These are phyloP conservation scores for Mantis religiosa DNA, from an alignment of 2,888 invertebrate genomes.

Conservation along the genomic window DNA sequence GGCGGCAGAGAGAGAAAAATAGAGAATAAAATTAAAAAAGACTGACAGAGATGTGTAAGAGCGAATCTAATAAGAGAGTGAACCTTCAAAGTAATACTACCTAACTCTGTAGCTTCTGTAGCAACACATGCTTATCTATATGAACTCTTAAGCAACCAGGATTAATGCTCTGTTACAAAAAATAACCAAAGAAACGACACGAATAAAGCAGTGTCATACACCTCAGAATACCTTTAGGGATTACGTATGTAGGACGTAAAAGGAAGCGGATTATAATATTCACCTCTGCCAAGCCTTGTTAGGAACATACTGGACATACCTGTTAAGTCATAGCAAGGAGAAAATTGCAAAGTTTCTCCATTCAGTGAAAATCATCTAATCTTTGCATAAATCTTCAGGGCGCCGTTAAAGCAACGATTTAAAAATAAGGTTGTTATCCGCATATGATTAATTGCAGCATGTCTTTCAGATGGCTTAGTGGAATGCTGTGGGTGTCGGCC, in stretches of 20 bases:
- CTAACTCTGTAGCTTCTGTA: too few species aligned
- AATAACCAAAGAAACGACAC: too few species aligned
- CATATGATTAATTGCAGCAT: background rate
- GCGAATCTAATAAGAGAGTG: too few species aligned
- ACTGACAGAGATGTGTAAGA: too few species aligned
- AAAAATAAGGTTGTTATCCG: background rate
- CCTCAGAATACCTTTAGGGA: too few species aligned
- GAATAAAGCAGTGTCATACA: too few species aligned
- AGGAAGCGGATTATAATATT: background rate
- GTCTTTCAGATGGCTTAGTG: background rate
- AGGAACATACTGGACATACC: background rate
- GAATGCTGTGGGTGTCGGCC: background rate
- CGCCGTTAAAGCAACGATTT: background rate
- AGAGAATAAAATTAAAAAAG: too few species aligned
- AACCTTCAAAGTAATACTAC: too few species aligned
- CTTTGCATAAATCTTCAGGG: background rate
- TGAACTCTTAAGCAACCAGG: too few species aligned
- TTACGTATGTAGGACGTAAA: background rate
- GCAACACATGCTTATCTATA: too few species aligned
- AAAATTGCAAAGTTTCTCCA: background rate
- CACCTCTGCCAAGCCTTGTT: background rate
- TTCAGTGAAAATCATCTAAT: background rate
- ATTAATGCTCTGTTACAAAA: too few species aligned
- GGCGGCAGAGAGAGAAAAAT: too few species aligned
- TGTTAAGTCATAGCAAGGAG: background rate